Base-by-base conservation (phyloP, 2,888 invertebrate species). In the Uropetala carovei region DNA sequence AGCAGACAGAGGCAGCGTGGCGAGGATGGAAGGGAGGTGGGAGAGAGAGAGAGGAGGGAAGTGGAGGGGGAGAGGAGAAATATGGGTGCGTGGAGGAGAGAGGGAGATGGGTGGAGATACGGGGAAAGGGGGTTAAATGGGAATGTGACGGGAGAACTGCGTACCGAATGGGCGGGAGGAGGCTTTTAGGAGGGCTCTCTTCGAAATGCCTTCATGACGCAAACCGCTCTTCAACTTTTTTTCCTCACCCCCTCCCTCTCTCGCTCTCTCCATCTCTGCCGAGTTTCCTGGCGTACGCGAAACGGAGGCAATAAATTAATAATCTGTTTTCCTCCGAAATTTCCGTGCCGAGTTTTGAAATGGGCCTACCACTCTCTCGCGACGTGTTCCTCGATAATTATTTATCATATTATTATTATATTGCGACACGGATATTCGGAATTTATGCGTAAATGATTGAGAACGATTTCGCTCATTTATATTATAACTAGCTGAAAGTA, bases 1-100 rank as follows among this genome's bases (percentile, higher is more conserved):
- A 86, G 86, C 86, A 86, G 86, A 86, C 27, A n/a, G 22, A 59
- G 85, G 85, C 58, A 58, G 59, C 57, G 58, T n/a, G 22, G 82
- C 27, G 22, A n/a, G 9, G 84, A 13, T 27, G 30, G 16, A 82
- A 7, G n/a, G 13, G 84, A 3, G 58, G 11, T 9, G 11, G 22
- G 56, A 11, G 85, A 11, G 85, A 7, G 58, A 5, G 22, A 58
- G 58, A 0, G 30, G 43, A 27, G 82, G 13, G 27, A 16, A 18
- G 4, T 4, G 83, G 57, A 56, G 18, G 83, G 2, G 7, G 3
- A 11, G 56, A 2, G 64, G 7, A 5, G 7, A 2, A 18, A 64
- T 16, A 18, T 7, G 64, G 14, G 64, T 14, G 64, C 16, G 14
- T 64, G 16, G 64, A 64, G 64, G 18, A 64, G 64, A 7, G 16